These are phyloP conservation scores for Papilio polytes DNA, from an alignment of 1,140 invertebrate genomes.

Conservation along the genomic window DNA sequence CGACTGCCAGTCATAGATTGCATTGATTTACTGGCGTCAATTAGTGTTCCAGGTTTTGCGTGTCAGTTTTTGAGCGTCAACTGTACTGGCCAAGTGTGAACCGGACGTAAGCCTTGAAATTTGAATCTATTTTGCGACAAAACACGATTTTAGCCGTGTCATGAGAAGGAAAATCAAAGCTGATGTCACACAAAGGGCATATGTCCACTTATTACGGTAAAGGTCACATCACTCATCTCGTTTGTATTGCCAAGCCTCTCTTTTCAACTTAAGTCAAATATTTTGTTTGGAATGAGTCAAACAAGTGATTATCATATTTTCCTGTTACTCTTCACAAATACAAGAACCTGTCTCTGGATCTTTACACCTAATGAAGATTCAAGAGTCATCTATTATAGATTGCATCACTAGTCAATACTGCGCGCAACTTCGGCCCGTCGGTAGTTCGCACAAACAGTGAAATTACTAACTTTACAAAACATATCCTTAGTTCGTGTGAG, in stretches of 20 bases:
- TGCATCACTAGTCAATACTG: background rate
- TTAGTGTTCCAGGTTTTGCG: too few species aligned
- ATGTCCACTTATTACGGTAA: background rate
- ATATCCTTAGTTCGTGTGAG: too few species aligned
- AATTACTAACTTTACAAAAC: background rate
- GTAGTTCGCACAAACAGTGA: background rate
- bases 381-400: background rate
- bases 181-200: background rate
- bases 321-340: slow-evolving; percentile 3
- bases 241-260: background rate
- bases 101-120: too few species aligned
- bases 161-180: background rate
- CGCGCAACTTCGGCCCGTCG: background rate
- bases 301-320: background rate
- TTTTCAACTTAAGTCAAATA: background rate
- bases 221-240: background rate
- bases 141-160: background rate
- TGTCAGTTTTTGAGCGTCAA: too few species aligned
- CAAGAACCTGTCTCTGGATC: background rate
- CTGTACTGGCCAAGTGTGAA: too few species aligned
- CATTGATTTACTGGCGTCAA: too few species aligned
- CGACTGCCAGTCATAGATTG: too few species aligned
- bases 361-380: background rate
- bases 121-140: background rate
- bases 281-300: background rate